A percentile compares a stretch with the other conserved stretches of the same genome.
Conservation (phyloP, 2,888 invertebrate genomes). For the Rhopalosiphum nymphaeae region DNA sequence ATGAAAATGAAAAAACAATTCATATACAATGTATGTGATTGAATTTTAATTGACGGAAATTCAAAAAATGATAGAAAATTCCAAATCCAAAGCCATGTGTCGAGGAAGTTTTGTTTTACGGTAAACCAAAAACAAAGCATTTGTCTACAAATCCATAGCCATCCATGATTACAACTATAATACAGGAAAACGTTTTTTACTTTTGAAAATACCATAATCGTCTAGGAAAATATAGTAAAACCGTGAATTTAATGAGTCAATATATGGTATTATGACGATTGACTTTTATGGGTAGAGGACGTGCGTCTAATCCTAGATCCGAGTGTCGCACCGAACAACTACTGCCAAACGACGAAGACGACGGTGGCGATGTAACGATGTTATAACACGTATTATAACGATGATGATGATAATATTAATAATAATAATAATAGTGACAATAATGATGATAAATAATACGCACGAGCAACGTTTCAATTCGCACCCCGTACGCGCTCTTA, state of each 20-base stretch:
- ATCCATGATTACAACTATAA: not conserved
- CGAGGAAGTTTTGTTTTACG: not conserved
- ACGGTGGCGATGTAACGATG: not conserved
- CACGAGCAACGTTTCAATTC: constrained; percentile 17
- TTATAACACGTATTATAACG: not conserved
- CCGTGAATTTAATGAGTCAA: not conserved
- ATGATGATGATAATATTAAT: not conserved
- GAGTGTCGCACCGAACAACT: not conserved
- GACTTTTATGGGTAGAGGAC: not conserved
- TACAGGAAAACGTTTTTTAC: not conserved
- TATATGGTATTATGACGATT: not conserved
- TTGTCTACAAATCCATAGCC: not conserved
- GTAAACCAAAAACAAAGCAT: not conserved
- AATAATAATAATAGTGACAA: not conserved
- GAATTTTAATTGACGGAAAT: too few relatives aligned
- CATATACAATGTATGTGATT: too few relatives aligned
- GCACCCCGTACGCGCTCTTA: constrained; percentile 19
- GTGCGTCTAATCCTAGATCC: not conserved
- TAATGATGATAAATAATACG: not conserved
- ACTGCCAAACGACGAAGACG: not conserved
- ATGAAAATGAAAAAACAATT: too few relatives aligned
- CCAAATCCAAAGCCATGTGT: not conserved
- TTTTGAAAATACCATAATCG: not conserved
- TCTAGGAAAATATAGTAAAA: not conserved
- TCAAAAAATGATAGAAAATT: not conserved